phyloP scores from a whole-genome alignment of 2,888 invertebrate species.

The Sylvicola cinctus region DNA sequence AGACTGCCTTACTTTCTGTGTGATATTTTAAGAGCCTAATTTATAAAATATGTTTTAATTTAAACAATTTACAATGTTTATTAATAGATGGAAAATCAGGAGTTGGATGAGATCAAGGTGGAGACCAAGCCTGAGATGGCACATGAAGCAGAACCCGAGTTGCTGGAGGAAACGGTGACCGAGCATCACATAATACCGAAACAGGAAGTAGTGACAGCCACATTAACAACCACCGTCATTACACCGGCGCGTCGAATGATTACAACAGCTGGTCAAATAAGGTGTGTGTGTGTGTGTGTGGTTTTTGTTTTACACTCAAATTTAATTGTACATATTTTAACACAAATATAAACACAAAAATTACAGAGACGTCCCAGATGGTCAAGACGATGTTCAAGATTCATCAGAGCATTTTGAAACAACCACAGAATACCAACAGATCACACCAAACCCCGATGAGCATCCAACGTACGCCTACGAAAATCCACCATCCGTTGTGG shows the following conservation, averaged over 20 bases:
- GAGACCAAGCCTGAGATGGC: constrained; percentile 2
- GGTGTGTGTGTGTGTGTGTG: constrained; percentile 8
- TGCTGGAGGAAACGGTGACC: constrained; percentile 2
- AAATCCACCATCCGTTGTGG: constrained; percentile 1
- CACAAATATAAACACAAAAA: too few species aligned
- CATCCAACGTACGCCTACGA: constrained; percentile 6
- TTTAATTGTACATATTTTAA: not conserved
- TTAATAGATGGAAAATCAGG: constrained; percentile 1
- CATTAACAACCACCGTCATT: constrained; percentile 13
- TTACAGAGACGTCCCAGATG: not conserved
- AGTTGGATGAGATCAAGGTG: not conserved
- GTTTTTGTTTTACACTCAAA: not conserved
- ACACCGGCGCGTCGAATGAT: constrained; percentile 18
- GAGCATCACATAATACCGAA: not conserved
- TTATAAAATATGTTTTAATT: not conserved
- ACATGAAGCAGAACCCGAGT: not conserved
- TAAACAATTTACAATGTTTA: not conserved
- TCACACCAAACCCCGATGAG: constrained; percentile 5
- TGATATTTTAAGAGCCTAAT: not conserved
- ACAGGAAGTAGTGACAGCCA: constrained; percentile 5
- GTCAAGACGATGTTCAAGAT: not conserved
- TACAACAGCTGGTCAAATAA: constrained; percentile 24
- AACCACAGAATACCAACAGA: constrained; percentile 4
- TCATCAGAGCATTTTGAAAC: constrained; percentile 5
- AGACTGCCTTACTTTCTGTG: not conserved